Evolutionary conservation across 2,888 invertebrate genomes (phyloP), one percentile per base, ranked within the genome.

Genomic region (Saturnia pavonia): DNA sequence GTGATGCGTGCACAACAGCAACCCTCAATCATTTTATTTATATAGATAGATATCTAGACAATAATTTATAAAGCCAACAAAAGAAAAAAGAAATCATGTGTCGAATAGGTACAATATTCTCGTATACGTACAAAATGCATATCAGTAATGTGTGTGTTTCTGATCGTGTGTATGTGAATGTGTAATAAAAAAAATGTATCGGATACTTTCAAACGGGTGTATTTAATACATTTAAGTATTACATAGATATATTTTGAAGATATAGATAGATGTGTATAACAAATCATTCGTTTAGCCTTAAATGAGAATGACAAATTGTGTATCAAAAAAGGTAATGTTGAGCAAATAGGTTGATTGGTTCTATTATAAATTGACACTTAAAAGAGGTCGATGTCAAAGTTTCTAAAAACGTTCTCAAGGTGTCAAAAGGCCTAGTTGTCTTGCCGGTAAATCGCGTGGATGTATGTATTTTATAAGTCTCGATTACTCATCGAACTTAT

Each of bases 381-480:
- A 40, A 40, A 19, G 65, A 40, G 40, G 65, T n/a, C 65, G 40
- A 40, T 65, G 65, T 4, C 27, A 40, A 8, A 65, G 65, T 65
- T 65, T 65, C 65, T 65, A 65, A 65, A 40, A 19, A 65, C 40
- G 65, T 25, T 60, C 12, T 40, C 65, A 65, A 65, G 65, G 65
- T n/a, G 8, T n/a, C 9, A n/a, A 40, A 40, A 40, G 16, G 65
- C 34, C 11, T 9, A 43, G 14, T 43, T 43, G 43, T 9, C 65
- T 40, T 65, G 65, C 19, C 65, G 1, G 9, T 65, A n/a, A 25
- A 60, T 60, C 14, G 27, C 27, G 57, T 25, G 8, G 3, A 27
- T 25, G 6, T 60, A 51, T 3, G 14, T 43, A 43, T 1, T 4
- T 48, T 19, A 48, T 48, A 48, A 7, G 16, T 19, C 16, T 48